These are phyloP conservation scores for Mallotus villosus DNA, from an alignment of 2,797 vertebrate species.

Conservation along the genomic window DNA sequence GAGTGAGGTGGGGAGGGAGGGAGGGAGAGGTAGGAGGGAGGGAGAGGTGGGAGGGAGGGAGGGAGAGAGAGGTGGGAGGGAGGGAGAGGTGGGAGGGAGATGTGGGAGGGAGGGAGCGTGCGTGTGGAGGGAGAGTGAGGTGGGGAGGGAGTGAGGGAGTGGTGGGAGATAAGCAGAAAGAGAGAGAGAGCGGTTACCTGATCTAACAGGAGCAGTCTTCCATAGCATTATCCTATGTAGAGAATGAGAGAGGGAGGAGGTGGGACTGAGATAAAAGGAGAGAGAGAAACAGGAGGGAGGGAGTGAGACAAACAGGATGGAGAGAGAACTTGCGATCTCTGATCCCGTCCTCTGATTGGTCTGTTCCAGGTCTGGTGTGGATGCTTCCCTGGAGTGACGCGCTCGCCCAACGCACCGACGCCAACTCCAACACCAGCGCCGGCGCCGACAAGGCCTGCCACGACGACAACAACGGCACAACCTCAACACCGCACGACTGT, in stretches of 20 bases:
- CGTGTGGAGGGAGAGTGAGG: not conserved
- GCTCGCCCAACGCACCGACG: constrained; percentile 33
- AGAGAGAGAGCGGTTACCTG: constrained; percentile 1
- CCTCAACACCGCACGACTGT: constrained; percentile 52
- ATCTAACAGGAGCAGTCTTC: not conserved
- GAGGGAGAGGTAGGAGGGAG: not conserved
- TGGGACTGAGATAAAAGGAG: not conserved
- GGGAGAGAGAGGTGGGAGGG: not conserved
- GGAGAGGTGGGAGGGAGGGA: not conserved
- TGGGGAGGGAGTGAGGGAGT: constrained; percentile 9
- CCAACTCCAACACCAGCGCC: constrained; percentile 53
- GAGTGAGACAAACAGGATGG: not conserved
- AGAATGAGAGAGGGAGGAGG: no score
- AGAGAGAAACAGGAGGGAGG: not conserved
- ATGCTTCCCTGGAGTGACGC: constrained; percentile 83
- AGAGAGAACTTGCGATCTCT: not conserved
- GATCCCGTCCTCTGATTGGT: no score
- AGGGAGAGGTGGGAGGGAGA: no score
- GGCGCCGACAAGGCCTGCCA: constrained; percentile 39
- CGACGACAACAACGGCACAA: constrained; percentile 37
- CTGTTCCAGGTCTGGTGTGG: constrained; percentile 84
- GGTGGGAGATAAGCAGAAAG: constrained; percentile 25
- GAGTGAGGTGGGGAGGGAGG: not conserved
- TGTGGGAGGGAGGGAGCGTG: not conserved
- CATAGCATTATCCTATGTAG: no score